Evolutionary conservation across 2,113 vertebrate genomes (phyloP).

Genomic region (Myotis yumanensis): DNA sequence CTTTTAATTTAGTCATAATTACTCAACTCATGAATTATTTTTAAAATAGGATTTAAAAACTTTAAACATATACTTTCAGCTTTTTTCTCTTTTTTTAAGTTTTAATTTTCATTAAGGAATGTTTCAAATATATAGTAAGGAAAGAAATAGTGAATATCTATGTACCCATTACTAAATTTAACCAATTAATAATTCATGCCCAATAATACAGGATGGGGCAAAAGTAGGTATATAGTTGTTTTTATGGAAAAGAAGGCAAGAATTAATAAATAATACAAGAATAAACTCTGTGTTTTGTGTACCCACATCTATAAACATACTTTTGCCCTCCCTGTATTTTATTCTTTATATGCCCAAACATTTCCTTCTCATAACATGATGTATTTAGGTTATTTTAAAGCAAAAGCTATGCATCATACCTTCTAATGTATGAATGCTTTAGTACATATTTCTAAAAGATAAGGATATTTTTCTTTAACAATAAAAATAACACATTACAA

Average conservation of each 20-base stretch:
- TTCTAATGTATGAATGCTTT: neutral
- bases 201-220: neutral
- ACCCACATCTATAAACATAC: neutral
- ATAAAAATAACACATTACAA: neutral
- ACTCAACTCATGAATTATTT: neutral
- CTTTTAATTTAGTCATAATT: neutral
- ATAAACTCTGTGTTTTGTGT: neutral
- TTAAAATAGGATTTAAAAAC: neutral
- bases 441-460: neutral
- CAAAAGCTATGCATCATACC: neutral
- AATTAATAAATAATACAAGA: neutral
- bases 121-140: neutral
- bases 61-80: neutral
- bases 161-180: neutral
- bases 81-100: neutral
- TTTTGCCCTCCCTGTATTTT: neutral
- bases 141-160: neutral
- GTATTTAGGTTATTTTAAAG: neutral
- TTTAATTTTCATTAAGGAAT: neutral
- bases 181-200: neutral
- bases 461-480: neutral
- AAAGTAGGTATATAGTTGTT: neutral
- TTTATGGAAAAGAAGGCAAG: neutral
- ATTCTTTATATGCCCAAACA: neutral
- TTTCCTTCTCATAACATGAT: neutral